Percentiles rank a stretch among this genome's conserved stretches.
These are phyloP conservation scores for Metallyticus violacea DNA, from an alignment of 2,888 invertebrate genomes.

Conservation along the genomic window DNA sequence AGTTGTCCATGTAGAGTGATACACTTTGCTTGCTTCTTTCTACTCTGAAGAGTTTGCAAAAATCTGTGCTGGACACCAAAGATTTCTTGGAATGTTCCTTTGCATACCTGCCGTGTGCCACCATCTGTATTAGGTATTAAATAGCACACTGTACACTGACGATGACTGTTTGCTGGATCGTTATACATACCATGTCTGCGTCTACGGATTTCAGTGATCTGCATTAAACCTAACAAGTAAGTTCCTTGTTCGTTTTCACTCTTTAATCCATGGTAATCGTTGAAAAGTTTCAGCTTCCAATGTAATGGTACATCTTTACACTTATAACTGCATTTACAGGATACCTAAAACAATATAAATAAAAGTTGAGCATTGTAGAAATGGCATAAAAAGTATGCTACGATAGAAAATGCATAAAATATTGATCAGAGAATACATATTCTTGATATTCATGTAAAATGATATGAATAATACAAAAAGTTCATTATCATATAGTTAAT, in stretches of 20 bases:
- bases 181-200: neutral
- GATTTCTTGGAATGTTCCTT: constrained; percentile 2
- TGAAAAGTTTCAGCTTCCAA: neutral
- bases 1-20: neutral
- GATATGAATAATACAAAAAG: too few relatives aligned
- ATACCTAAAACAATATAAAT: neutral
- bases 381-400: neutral
- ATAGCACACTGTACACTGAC: neutral
- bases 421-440: too few relatives aligned
- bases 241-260: neutral
- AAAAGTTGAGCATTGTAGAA: neutral
- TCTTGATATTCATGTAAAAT: too few relatives aligned
- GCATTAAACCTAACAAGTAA: neutral
- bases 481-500: too few relatives aligned
- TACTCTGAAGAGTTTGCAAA: constrained; percentile 1
- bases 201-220: neutral
- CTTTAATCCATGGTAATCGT: neutral
- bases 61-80: neutral
- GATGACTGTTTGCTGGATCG: neutral
- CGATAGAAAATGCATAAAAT: too few relatives aligned
- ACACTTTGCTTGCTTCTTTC: neutral
- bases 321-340: neutral
- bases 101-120: neutral
- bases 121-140: neutral
- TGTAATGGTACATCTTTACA: neutral